Percentiles rank a stretch among this genome's conserved stretches.
These are phyloP conservation scores for Lasioglossum zephyrum DNA, from an alignment of 2,888 invertebrate species.

Conservation along the genomic window DNA sequence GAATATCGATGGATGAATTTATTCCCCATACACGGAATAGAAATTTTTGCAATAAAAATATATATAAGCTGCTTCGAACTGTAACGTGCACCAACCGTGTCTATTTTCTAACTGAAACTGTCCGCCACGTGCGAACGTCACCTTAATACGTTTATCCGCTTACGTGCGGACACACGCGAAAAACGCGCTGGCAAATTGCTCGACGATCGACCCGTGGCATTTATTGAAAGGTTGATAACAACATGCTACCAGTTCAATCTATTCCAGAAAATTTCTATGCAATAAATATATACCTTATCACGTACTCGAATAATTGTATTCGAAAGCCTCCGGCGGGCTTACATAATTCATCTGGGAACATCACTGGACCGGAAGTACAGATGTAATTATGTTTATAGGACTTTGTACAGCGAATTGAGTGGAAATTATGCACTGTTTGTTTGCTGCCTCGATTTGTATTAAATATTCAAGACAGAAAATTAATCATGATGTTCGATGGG, in stretches of 20 bases:
- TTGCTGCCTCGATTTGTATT: not conserved
- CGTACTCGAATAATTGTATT: not conserved
- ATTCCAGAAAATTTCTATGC: not conserved
- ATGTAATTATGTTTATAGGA: not conserved
- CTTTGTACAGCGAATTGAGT: not conserved
- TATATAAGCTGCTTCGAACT: not conserved
- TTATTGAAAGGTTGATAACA: not conserved
- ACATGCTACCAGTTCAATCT: not conserved
- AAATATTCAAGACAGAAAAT: not conserved
- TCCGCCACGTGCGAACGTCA: constrained; percentile 1
- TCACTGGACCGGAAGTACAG: not conserved
- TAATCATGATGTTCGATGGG: not conserved
- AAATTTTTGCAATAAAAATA: not conserved
- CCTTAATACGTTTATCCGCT: constrained; percentile 40
- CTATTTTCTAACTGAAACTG: not conserved
- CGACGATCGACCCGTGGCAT: not conserved
- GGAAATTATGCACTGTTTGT: not conserved
- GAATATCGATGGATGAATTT: not conserved
- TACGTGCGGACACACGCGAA: constrained; percentile 11
- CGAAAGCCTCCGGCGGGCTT: not conserved
- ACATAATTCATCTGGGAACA: not conserved
- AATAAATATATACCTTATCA: no score
- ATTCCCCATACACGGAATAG: not conserved
- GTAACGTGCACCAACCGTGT: not conserved
- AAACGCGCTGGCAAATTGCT: not conserved